Conservation (phyloP, 2,113 vertebrate species). For the Oncorhynchus tshawytscha region DNA sequence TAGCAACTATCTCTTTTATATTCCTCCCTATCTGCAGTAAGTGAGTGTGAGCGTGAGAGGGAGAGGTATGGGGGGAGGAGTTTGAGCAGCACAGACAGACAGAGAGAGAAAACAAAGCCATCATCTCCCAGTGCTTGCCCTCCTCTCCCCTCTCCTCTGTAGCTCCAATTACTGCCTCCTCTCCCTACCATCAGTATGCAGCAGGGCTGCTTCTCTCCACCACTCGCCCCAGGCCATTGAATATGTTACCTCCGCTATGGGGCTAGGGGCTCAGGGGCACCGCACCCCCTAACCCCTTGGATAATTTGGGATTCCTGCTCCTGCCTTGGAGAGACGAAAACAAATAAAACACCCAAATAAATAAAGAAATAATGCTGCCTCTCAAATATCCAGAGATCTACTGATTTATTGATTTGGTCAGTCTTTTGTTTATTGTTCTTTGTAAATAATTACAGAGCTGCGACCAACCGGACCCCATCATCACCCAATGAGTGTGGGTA, state of each 20-base stretch:
- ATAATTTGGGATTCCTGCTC: slow-evolving; percentile 80
- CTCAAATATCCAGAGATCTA: slow-evolving; percentile 65
- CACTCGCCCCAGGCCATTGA: slow-evolving; percentile 80
- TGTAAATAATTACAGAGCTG: slow-evolving; percentile 67
- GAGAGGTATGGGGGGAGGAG: slow-evolving; percentile 60
- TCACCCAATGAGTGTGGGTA: slow-evolving; percentile 1
- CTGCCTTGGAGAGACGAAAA: slow-evolving; percentile 72
- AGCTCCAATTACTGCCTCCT: slow-evolving; percentile 80
- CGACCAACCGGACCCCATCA: background rate
- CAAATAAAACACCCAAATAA: slow-evolving; percentile 70
- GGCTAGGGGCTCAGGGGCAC: slow-evolving; percentile 74
- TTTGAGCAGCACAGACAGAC: slow-evolving; percentile 69
- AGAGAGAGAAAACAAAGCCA: slow-evolving; percentile 77
- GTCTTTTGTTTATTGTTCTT: slow-evolving; percentile 71
- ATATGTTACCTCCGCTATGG: slow-evolving; percentile 79
- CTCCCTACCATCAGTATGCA: slow-evolving; percentile 80
- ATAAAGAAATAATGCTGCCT: slow-evolving; percentile 65
- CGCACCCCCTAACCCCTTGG: slow-evolving; percentile 73
- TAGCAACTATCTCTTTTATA: slow-evolving; percentile 75
- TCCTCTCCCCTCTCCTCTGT: slow-evolving; percentile 73
- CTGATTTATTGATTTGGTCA: slow-evolving; percentile 77
- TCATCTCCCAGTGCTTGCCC: slow-evolving; percentile 74
- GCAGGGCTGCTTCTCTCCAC: slow-evolving; percentile 71
- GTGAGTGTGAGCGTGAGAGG: slow-evolving; percentile 50
- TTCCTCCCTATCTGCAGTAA: slow-evolving; percentile 68